phyloP scores from a whole-genome alignment of 1,140 invertebrate species.

The Antheraea mylitta region DNA sequence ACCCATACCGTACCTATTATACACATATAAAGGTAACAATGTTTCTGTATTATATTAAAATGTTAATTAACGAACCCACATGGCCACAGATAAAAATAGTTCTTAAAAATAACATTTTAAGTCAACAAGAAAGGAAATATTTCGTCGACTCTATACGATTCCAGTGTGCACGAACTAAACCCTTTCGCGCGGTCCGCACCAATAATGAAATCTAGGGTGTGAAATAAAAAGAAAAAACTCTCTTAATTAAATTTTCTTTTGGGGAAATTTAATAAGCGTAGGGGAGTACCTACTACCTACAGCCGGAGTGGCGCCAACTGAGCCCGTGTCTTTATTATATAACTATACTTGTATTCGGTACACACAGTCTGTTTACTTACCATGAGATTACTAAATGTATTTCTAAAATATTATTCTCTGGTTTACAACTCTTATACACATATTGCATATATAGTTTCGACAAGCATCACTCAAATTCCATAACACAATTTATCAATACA shows the following conservation, averaged over 20 bases:
- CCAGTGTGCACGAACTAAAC: constrained; percentile 49
- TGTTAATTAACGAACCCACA: too few species aligned
- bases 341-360: neutral
- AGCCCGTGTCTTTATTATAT: neutral
- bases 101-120: neutral
- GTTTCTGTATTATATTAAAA: too few species aligned
- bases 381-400: too few species aligned
- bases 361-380: too few species aligned
- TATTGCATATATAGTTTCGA: too few species aligned
- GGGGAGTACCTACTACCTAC: constrained; percentile 31
- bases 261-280: constrained; percentile 71
- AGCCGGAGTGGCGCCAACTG: constrained; percentile 20
- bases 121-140: neutral
- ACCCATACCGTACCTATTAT: too few species aligned
- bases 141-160: constrained; percentile 31
- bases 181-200: constrained; percentile 55
- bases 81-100: too few species aligned
- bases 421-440: too few species aligned
- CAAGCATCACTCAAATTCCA: too few species aligned
- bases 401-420: too few species aligned
- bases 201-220: constrained; percentile 76
- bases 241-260: constrained; percentile 78
- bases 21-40: too few species aligned
- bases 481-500: too few species aligned
- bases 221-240: constrained; percentile 74